Evolutionary conservation across 1,140 invertebrate genomes (phyloP).

Genomic region (Diabrotica virgifera): DNA sequence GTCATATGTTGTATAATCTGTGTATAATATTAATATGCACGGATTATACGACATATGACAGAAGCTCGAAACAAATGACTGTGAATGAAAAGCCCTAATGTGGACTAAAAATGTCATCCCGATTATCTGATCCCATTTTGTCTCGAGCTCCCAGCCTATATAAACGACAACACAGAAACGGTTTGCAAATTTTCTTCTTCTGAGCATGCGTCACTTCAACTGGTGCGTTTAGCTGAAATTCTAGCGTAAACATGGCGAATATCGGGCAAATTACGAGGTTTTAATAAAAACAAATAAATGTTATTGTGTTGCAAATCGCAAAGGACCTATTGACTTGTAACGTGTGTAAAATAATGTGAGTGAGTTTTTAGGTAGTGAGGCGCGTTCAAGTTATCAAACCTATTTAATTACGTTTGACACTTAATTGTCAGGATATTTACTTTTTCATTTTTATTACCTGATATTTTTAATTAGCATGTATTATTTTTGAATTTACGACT

Average conservation of each 20-base stretch:
- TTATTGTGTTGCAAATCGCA: neutral
- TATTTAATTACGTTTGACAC: slow-evolving; percentile 6
- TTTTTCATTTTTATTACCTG: neutral
- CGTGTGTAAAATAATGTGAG: slow-evolving; percentile 10
- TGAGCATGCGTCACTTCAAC: slow-evolving; percentile 9
- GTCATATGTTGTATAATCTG: too few relatives aligned
- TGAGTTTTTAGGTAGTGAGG: neutral
- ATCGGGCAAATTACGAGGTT: slow-evolving; percentile 7
- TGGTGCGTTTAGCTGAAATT: slow-evolving; percentile 14
- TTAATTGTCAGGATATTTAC: slow-evolving; percentile 19
- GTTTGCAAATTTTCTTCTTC: neutral
- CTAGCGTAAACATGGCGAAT: slow-evolving; percentile 20
- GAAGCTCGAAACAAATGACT: too few relatives aligned
- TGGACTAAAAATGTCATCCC: too few relatives aligned
- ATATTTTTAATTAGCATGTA: neutral
- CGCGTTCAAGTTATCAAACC: neutral
- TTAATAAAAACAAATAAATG: slow-evolving; percentile 14
- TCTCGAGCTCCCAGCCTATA: neutral
- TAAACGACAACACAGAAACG: neutral
- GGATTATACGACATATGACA: too few relatives aligned
- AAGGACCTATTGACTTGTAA: neutral
- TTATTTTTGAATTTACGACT: neutral
- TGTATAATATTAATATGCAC: too few relatives aligned
- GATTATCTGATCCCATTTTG: too few relatives aligned
- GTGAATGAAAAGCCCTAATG: too few relatives aligned